Conservation (phyloP, 1,140 invertebrate genomes). For the Spodoptera litura region DNA sequence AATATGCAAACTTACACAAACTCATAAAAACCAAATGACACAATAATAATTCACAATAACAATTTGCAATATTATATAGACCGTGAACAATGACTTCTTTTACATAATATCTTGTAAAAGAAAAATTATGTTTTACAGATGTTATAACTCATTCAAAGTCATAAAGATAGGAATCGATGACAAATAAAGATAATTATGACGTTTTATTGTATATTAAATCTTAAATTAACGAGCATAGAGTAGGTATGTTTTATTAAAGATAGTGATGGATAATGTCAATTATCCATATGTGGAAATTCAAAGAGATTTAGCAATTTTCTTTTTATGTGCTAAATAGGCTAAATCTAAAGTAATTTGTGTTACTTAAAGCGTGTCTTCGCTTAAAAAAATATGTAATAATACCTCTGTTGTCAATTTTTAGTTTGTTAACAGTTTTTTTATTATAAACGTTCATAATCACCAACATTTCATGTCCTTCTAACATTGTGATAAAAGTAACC, state of each 20-base stretch:
- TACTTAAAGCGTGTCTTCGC: no score
- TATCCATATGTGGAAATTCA: background rate
- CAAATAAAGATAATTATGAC: background rate
- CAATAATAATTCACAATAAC: no score
- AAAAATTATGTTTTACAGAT: background rate
- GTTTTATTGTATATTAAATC: constrained; percentile 2
- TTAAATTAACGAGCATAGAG: background rate
- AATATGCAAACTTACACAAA: no score
- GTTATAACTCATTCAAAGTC: background rate
- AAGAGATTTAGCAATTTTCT: background rate
- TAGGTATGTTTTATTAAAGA: constrained; percentile 2
- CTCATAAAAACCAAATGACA: no score
- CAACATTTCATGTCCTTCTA: no score
- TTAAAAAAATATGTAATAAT: no score
- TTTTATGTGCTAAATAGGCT: no score
- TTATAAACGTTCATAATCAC: no score
- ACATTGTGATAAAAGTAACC: no score
- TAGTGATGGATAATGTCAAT: background rate
- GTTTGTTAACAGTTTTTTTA: no score
- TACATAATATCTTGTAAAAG: background rate
- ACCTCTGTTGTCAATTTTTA: no score
- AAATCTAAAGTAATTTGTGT: no score
- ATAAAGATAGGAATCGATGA: constrained; percentile 14
- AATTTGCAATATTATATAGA: background rate
- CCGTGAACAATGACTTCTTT: background rate